Percentiles rank a stretch among this genome's conserved stretches.
Evolutionary conservation across 2,888 invertebrate genomes (phyloP).

Genomic region (Unio pictorum): DNA sequence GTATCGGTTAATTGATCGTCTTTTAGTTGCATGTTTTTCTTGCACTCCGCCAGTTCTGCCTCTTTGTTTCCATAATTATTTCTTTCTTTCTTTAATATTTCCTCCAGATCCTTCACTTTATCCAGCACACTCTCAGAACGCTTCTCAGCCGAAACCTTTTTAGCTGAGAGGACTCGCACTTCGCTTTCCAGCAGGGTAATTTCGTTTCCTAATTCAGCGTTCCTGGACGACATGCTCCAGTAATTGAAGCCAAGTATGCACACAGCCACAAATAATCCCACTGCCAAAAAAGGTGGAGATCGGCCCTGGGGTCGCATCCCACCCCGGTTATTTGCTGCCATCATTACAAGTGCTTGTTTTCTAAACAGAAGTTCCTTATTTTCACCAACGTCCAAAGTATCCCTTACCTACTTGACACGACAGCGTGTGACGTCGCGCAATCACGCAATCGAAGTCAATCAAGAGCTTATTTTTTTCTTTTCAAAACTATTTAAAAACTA

Average conservation of each 20-base stretch:
- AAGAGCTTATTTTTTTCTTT: too few species aligned
- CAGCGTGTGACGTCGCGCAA: too few species aligned
- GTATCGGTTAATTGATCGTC: conserved; percentile 10
- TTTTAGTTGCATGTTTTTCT: conserved; percentile 13
- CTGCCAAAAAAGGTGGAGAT: conserved; percentile 56
- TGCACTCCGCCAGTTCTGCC: conserved; percentile 12
- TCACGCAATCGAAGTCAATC: too few species aligned
- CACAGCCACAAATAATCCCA: conserved; percentile 53
- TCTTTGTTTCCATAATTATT: conserved; percentile 14
- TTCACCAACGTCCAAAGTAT: too few species aligned
- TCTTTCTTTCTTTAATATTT: conserved; percentile 21
- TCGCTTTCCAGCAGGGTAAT: conserved; percentile 33
- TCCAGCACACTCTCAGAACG: conserved; percentile 29
- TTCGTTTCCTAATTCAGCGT: conserved; percentile 39
- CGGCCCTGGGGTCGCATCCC: conserved; percentile 47
- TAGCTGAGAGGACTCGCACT: conserved; percentile 37
- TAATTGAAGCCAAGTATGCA: conserved; percentile 56
- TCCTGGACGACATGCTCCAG: conserved; percentile 53
- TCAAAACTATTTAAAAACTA: too few species aligned
- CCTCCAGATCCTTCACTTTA: conserved; percentile 33
- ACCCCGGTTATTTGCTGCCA: conserved; percentile 52
- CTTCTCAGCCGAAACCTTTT: conserved; percentile 44
- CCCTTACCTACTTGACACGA: too few species aligned
- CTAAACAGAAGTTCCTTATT: too few species aligned
- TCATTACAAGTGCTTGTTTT: conserved; percentile 6